Base-by-base conservation (phyloP, 2,113 vertebrate genomes). In the Prochilodus magdalenae region DNA sequence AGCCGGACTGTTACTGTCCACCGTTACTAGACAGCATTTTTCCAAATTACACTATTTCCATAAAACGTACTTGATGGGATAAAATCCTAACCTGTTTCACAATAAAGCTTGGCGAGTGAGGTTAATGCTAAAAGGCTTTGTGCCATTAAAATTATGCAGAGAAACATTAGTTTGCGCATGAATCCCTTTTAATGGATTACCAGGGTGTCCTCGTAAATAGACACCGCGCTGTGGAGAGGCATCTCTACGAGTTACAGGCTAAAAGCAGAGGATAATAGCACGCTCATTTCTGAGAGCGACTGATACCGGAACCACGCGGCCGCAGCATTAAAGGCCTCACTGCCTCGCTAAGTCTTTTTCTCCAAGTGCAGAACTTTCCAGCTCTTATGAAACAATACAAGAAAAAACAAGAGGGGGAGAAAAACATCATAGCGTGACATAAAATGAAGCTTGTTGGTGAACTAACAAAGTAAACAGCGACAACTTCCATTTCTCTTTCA, bases 121-220 rank as follows among this genome's bases (percentile, higher is more conserved):
- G 91, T 93, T 92, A 92, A 94, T 90, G 89, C 91, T 86, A 86
- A 87, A 92, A 91, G 89, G 82, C 87, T 93, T 91, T 89, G 87
- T 90, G 83, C 87, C 91, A 88, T 94, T 91, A 93, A 91, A 93
- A 87, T 89, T 89, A 85, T 88, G 75, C 79, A 86, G 70, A 77
- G 81, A 84, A 88, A 86, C 65, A 87, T 84, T 82, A 86, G 73
- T 85, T 91, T 90, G 88, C 89, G 86, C 90, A 81, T 89, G 84
- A 78, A 84, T 89, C 82, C 70, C 53, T 78, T 82, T 83, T 83
- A 93, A 94, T 93, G 92, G 93, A 91, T 91, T 93, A 89, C 40
- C 85, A 74, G 78, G 86, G 89, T 83, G 83, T 86, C 86, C 82
- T 83, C 84, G 85, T 90, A 90, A 89, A 89, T 88, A 89, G 89